Base-by-base conservation (phyloP, 1,140 invertebrate genomes). In the Brachionus calyciflorus region DNA sequence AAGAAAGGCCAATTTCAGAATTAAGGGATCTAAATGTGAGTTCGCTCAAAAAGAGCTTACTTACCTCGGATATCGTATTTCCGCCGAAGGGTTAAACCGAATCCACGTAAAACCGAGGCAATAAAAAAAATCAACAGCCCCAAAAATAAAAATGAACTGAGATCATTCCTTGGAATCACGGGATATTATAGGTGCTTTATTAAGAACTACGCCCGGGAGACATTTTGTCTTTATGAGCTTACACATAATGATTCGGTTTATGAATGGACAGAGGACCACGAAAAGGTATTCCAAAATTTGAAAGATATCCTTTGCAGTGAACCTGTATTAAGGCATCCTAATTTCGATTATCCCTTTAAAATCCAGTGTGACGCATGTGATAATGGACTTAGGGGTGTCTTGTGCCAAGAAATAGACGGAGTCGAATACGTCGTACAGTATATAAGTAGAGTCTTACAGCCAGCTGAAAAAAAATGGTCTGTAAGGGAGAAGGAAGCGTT, bases 11-110 rank as follows among this genome's bases (percentile, higher is more conserved):
- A 81, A 82, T 28, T 78, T 88, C 2, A 87, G 84, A 30, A 79
- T 87, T 1, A 87, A 85, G 41, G 78, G 84, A 1, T 76, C 80
- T 69, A 86, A 87, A 80, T 83, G 81, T 44, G 76, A 83, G 41
- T 87, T 88, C 78, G 82, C 80, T 19, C 77, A 81, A 53, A 76
- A 55, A 14, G 78, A 83, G 55, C 53, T 87, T 5, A 77, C 77
- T 24, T 86, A 84, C 77, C 76, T 87, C 26, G 85, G 85, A 1
- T 81, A 81, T 76, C 19, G 30, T 19, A 68, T 79, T 14, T 55
- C 44, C 10, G 17, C 14, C 1, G 65, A 79, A 26, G 79, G 77
- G 17, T 19, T 79, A 1, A 26, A 17, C 51, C 63, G 7, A 70
- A 65, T 21, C 40, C 57, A 21, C 28, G 17, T 9, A 77, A 79